Evolutionary conservation across 2,797 vertebrate species (phyloP).

Genomic region (Phoxinus dragarum): DNA sequence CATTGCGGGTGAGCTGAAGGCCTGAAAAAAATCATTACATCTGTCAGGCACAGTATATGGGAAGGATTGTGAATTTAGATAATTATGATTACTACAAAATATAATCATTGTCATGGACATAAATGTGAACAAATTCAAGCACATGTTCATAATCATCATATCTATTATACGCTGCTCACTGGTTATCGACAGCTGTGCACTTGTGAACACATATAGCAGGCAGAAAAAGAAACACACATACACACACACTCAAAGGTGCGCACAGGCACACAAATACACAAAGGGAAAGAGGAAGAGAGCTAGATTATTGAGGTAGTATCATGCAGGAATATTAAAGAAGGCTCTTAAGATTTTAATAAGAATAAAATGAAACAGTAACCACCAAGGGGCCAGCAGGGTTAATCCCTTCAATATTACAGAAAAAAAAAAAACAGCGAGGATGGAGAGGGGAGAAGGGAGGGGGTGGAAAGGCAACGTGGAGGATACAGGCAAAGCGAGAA

Average conservation of each 20-base stretch:
- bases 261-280: slow-evolving; percentile 64
- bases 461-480: slow-evolving; percentile 31
- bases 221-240: slow-evolving; percentile 49
- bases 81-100: slow-evolving; percentile 8
- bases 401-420: slow-evolving; percentile 99
- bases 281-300: slow-evolving; percentile 65
- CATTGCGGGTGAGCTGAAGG: slow-evolving; percentile 12
- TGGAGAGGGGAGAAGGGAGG: slow-evolving; percentile 77
- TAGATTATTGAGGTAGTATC: slow-evolving; percentile 85
- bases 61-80: neutral
- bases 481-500: slow-evolving; percentile 54
- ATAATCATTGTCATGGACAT: slow-evolving; percentile 9
- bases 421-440: slow-evolving; percentile 83
- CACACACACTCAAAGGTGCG: slow-evolving; percentile 63
- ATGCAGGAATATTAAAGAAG: slow-evolving; percentile 97
- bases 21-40: slow-evolving; percentile 34
- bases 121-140: slow-evolving; percentile 33
- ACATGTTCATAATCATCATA: slow-evolving; percentile 18
- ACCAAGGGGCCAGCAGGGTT: slow-evolving; percentile 92
- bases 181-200: slow-evolving; percentile 15
- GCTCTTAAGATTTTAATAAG: slow-evolving; percentile 99
- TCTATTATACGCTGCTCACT: slow-evolving; percentile 14
- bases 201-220: slow-evolving; percentile 24
- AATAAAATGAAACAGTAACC: slow-evolving; percentile 99
- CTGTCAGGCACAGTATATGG: neutral